These are phyloP conservation scores for Motacilla tschutschensis DNA, from an alignment of 2,113 vertebrate species.

Conservation along the genomic window DNA sequence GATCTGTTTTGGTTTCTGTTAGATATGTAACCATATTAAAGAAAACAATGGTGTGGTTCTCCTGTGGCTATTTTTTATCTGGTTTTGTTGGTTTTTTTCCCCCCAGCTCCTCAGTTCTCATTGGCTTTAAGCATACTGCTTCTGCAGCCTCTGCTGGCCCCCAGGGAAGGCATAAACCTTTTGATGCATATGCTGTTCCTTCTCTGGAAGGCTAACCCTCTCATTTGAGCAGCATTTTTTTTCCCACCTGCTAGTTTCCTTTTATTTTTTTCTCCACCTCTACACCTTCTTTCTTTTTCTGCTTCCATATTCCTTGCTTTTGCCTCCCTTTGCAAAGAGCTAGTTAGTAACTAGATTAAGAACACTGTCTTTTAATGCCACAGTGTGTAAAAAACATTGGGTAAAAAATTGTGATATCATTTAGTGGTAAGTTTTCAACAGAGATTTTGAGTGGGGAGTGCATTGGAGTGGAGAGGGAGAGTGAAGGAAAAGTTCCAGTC, in stretches of 20 bases:
- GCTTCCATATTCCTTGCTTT: slow-evolving; percentile 4
- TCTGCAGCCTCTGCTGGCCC: not conserved
- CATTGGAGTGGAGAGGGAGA: not conserved
- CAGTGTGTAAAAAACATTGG: not conserved
- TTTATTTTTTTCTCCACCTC: not conserved
- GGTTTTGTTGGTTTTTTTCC: not conserved
- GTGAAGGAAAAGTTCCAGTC: not conserved
- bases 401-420: not conserved
- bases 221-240: not conserved
- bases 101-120: not conserved
- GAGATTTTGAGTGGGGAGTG: not conserved
- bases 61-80: not conserved
- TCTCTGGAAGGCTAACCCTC: not conserved
- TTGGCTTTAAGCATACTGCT: not conserved
- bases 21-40: not conserved
- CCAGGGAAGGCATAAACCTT: not conserved
- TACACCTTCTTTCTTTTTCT: not conserved
- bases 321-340: not conserved
- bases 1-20: not conserved
- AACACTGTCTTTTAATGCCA: not conserved
- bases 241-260: not conserved
- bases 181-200: not conserved
- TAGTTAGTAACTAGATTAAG: not conserved
- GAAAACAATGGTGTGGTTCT: not conserved
- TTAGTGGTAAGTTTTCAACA: not conserved